Evolutionary conservation across 2,113 vertebrate species (phyloP), one percentile per base, ranked within the genome.

Genomic region (Cyanoderma ruficeps): DNA sequence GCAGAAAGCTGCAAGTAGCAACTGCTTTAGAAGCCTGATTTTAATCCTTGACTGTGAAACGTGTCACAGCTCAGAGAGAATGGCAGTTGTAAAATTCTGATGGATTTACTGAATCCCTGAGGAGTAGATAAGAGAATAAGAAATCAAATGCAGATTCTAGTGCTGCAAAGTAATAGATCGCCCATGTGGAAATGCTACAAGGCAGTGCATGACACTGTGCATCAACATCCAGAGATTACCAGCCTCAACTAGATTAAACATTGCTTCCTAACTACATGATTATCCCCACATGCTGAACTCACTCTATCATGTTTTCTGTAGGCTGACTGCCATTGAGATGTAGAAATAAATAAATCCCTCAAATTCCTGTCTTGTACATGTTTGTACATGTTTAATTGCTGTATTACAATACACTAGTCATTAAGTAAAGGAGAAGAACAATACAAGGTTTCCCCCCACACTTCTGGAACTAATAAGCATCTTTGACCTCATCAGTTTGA

Each of bases 91-190:
- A 95, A 96, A 94, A 91, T 74, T 80, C 42, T 86, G 63, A 89
- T 93, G 71, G 80, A 56, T 94, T 83, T 95, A 57, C 30, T 1
- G 41, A 83, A 44, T 81, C 85, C 87, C 86, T 6, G 44, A 55
- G 82, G 79, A 88, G 39, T 7, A 93, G 92, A 65, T 93, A 93
- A 89, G 78, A 89, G 39, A 79, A 47, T 47, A 75, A 93, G 75
- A 96, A 96, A 96, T 96, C 44, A 81, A 86, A 93, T 79, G 56
- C 84, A 92, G 87, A 94, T 93, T 94, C 33, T 82, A 59, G 74
- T 53, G 25, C 72, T 83, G 42, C 35, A 24, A 41, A 96, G 74
- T 79, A 91, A 79, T 65, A 89, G 88, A 83, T 93, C 53, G 1
- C 84, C 89, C 84, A 82, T 93, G 93, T 94, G 85, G 90, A 96